A percentile compares a stretch with the other conserved stretches of the same genome.
These are phyloP conservation scores for Palythoa heliodiscus DNA, from an alignment of 92 coral and sea anemone species.

Conservation along the genomic window DNA sequence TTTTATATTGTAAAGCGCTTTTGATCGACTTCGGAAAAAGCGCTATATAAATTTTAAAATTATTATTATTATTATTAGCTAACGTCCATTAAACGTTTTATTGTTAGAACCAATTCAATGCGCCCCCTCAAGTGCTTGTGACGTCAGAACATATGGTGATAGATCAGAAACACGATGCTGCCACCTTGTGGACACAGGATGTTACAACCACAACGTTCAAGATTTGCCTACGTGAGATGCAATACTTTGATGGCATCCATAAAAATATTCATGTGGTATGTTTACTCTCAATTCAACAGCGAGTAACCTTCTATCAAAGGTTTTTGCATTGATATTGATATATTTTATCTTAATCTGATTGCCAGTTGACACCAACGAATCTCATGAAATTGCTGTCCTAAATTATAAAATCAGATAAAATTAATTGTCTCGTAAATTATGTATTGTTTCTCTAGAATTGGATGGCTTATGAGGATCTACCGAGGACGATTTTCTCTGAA, in stretches of 20 bases:
- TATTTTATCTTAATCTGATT: too few relatives aligned
- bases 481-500: slow-evolving; percentile 71
- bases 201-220: slow-evolving; percentile 62
- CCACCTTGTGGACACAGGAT: slow-evolving; percentile 82
- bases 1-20: too few relatives aligned
- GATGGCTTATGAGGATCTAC: slow-evolving; percentile 76
- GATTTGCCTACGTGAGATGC: slow-evolving; percentile 84
- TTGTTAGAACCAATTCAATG: slow-evolving; percentile 56
- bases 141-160: slow-evolving; percentile 69
- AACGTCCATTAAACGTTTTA: neutral
- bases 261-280: slow-evolving; percentile 71
- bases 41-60: too few relatives aligned
- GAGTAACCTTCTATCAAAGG: neutral
- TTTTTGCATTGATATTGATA: too few relatives aligned
- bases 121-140: slow-evolving; percentile 59
- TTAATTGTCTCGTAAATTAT: neutral
- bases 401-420: neutral
- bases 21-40: too few relatives aligned
- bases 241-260: slow-evolving; percentile 76
- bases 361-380: too few relatives aligned
- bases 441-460: slow-evolving; percentile 56
- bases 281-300: neutral
- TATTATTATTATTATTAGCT: too few relatives aligned
- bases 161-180: slow-evolving; percentile 76
- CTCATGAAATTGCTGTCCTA: too few relatives aligned